Percentiles rank a stretch among this genome's conserved stretches.
These are phyloP conservation scores for Platysternon megacephalum DNA, from an alignment of 2,113 vertebrate species.

Conservation along the genomic window DNA sequence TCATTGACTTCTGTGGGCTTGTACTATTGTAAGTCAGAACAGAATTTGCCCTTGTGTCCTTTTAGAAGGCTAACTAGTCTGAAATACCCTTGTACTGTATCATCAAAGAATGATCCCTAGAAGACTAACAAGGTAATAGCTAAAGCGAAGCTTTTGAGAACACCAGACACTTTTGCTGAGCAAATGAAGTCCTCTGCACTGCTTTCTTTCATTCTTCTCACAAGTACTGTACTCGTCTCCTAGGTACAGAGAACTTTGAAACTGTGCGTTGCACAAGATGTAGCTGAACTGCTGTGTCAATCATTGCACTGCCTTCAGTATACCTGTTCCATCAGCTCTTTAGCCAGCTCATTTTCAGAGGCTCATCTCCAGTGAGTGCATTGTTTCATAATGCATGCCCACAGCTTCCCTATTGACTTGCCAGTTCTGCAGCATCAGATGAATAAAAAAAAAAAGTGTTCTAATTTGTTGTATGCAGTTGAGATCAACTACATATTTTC, in stretches of 20 bases:
- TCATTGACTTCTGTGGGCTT: not conserved
- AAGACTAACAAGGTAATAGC: too few relatives aligned
- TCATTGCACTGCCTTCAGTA: not conserved
- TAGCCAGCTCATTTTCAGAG: not conserved
- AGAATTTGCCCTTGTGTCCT: not conserved
- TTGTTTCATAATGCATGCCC: not conserved
- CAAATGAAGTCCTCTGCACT: not conserved
- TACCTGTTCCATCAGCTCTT: not conserved
- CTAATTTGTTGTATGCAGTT: not conserved
- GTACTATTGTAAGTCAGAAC: not conserved
- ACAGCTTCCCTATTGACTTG: not conserved
- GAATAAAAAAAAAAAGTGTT: not conserved
- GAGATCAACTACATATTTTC: not conserved
- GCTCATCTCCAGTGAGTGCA: rapidly evolving
- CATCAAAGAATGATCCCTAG: not conserved
- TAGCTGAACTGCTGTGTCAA: not conserved
- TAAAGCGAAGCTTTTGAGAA: not conserved
- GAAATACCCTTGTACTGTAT: not conserved
- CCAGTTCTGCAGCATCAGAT: not conserved
- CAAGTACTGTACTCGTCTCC: not conserved
- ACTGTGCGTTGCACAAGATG: not conserved
- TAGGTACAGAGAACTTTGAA: not conserved
- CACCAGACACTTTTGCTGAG: not conserved
- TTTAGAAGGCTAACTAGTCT: not conserved
- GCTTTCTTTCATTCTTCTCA: not conserved